These are phyloP conservation scores for Smittia sp. DNA, from an alignment of 2,888 invertebrate genomes.

Conservation along the genomic window DNA sequence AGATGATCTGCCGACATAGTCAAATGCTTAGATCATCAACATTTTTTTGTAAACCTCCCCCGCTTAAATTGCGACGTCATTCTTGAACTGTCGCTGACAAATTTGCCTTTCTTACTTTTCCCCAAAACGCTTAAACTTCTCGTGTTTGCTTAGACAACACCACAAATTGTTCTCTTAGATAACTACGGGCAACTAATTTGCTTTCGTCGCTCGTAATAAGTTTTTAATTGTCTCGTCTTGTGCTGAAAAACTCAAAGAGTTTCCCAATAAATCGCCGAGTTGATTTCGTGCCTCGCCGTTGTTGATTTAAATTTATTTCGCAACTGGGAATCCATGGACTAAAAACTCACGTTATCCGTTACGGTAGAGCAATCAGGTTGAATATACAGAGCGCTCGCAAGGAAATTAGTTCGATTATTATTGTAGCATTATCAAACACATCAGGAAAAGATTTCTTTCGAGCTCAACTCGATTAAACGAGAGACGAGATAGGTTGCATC, in stretches of 20 bases:
- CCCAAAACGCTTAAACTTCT: no score
- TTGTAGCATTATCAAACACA: background rate
- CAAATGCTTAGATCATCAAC: no score
- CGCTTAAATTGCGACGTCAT: no score
- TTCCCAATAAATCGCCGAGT: background rate
- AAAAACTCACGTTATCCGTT: conserved; percentile 40
- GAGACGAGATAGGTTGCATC: background rate
- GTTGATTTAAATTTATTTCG: conserved; percentile 38
- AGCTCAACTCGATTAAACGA: background rate
- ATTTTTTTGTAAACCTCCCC: no score
- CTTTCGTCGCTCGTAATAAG: conserved; percentile 7
- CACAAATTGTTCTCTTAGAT: background rate
- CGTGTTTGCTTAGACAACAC: conserved; percentile 4
- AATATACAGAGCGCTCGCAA: conserved; percentile 1
- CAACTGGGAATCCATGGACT: conserved; percentile 36
- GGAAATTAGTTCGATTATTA: conserved; percentile 13
- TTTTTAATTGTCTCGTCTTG: conserved; percentile 13
- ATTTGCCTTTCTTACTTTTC: background rate
- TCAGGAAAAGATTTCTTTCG: background rate
- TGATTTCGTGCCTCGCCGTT: conserved; percentile 10
- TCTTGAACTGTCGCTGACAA: background rate
- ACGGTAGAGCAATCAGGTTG: conserved; percentile 31
- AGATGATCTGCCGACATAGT: no score
- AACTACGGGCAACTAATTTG: conserved; percentile 2
- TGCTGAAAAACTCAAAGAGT: background rate